Evolutionary conservation across 1,140 invertebrate species (phyloP), one percentile per base, ranked within the genome.

Genomic region (Thaumetopoea pityocampa): DNA sequence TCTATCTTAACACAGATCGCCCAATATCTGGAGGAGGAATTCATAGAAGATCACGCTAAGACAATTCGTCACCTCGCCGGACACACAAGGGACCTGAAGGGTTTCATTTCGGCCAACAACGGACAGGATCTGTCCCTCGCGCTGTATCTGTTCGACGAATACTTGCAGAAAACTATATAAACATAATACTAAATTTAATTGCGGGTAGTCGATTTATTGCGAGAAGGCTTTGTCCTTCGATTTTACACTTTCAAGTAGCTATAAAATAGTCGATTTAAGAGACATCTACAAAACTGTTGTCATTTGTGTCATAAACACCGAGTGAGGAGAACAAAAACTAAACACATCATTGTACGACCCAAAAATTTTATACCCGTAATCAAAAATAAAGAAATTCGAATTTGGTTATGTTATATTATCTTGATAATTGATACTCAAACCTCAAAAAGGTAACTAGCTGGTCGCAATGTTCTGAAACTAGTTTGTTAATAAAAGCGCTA

Each of bases 111-210:
- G 9, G 58, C 59, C 30, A 83, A 88, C 45, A 83, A 74, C 3
- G 89, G 92, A 24, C 83, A 87, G 33, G 89, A 92, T 49, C 76
- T 87, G 35, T 88, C 91, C 2, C 69, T 94, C 24, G 81, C 88
- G 5, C 53, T 93, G 44, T 94, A 89, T 63, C 59, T 95, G 28
- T 94, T 94, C 67, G 92, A 95, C 76, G 91, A 94, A 68, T 92
- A 93, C 58, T 86, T 94, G 44, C 85, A 92, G 51, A 92, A 91
- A 67, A 45, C 44, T 16, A 66, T 55, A 10, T 83, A 81, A 74
- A 56, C 53, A 34, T 2, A 14, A 5, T 9, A 8, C 10, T 15
- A 15, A 22, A 20, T 14, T 27, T 37, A 29, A 12, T 3, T 28
- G 27, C 23, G 9, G n/a, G n/a, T n/a, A n/a, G n/a, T n/a, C n/a